Conservation (phyloP, 2,888 invertebrate genomes). For the Eulithis prunata region DNA sequence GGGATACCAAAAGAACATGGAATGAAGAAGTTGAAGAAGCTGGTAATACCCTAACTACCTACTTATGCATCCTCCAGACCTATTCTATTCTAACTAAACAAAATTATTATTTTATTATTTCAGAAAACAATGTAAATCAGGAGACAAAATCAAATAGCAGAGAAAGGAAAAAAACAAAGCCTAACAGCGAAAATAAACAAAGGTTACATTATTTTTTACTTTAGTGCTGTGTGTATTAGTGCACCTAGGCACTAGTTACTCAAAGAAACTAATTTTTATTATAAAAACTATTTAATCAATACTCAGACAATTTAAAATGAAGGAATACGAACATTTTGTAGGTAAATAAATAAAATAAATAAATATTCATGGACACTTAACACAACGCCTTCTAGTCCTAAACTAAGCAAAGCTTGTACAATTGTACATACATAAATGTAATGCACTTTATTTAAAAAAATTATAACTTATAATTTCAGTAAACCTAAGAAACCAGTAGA, state of each 20-base stretch:
- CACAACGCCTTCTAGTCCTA: too few relatives aligned
- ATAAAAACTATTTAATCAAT: too few relatives aligned
- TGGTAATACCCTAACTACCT: conserved; percentile 40
- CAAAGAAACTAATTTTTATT: too few relatives aligned
- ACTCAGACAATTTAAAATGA: too few relatives aligned
- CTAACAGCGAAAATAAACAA: conserved; percentile 55
- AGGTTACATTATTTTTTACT: conserved; percentile 8
- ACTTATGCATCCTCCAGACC: neutral
- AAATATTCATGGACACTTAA: too few relatives aligned
- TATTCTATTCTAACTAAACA: neutral
- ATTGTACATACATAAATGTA: too few relatives aligned
- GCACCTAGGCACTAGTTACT: too few relatives aligned
- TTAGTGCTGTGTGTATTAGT: neutral
- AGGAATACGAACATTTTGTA: too few relatives aligned
- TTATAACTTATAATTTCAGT: conserved; percentile 40
- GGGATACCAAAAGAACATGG: conserved; percentile 52
- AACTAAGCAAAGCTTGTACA: too few relatives aligned
- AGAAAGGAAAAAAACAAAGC: conserved; percentile 58
- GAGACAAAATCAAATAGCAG: conserved; percentile 59
- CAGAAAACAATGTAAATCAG: conserved; percentile 51
- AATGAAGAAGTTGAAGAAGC: conserved; percentile 47
- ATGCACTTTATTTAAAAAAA: too few relatives aligned
- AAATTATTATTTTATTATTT: conserved; percentile 25
- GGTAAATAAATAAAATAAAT: too few relatives aligned
- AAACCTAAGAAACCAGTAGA: conserved; percentile 61